phyloP scores from a whole-genome alignment of 2,888 invertebrate genomes.

The Pecten maximus region DNA sequence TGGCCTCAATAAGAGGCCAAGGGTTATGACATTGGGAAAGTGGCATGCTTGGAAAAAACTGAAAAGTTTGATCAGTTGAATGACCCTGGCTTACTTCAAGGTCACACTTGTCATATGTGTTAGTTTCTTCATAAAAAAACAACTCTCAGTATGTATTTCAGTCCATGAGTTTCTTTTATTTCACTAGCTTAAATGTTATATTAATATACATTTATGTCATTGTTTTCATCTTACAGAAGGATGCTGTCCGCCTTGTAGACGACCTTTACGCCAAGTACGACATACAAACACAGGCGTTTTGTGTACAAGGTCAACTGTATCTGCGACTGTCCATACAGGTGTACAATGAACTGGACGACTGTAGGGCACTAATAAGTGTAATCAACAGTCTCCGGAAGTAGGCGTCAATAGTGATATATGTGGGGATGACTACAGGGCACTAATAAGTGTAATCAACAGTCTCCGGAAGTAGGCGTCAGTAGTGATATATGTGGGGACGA shows the following conservation, averaged over 20 bases:
- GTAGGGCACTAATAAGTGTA: not conserved
- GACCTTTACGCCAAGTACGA: not conserved
- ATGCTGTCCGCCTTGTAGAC: not conserved
- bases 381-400: not conserved
- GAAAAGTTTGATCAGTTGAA: too few relatives aligned
- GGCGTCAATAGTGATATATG: too few relatives aligned
- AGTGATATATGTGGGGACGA: too few relatives aligned
- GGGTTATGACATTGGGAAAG: too few relatives aligned
- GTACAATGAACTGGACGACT: slow-evolving; percentile 2
- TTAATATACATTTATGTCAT: too few relatives aligned
- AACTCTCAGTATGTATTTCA: too few relatives aligned
- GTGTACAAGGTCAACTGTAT: not conserved
- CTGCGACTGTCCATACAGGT: not conserved
- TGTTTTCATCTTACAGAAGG: not conserved
- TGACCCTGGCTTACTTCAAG: not conserved
- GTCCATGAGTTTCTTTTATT: too few relatives aligned
- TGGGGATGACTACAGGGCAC: not conserved
- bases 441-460: not conserved
- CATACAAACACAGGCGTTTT: not conserved
- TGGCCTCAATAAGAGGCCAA: too few relatives aligned
- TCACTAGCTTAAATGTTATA: too few relatives aligned
- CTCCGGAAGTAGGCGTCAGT: not conserved
- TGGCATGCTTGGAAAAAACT: too few relatives aligned
- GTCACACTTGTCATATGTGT: too few relatives aligned
- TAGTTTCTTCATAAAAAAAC: too few relatives aligned